Evolutionary conservation across 2,797 vertebrate species (phyloP), one percentile per base, ranked within the genome.

Genomic region (Acridotheres tristis): DNA sequence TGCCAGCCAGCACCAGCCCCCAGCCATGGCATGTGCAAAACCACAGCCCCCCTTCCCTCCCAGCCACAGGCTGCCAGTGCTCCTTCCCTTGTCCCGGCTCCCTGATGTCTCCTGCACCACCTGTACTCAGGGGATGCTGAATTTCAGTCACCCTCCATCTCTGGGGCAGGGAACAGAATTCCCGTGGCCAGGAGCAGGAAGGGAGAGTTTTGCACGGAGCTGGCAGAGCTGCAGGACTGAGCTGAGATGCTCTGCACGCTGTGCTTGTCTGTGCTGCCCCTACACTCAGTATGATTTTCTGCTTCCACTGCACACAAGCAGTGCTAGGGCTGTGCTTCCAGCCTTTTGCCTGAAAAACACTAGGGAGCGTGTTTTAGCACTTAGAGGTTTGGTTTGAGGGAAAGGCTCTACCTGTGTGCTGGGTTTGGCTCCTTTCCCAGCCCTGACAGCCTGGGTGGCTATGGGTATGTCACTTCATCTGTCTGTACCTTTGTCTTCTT

Each of bases 21-120:
- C 29, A 25, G 18, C 32, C 0, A 0, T 0, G 0, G 27, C 29
- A 19, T 2, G 25, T 47, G 55, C 62, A 25, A n/a, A 74, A 36
- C 3, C 7, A 10, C 19, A 78, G 40, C 29, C 29, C 10, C 8
- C 13, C 42, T 32, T 53, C 45, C 17, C 12, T 55, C 18, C 14
- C 48, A n/a, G 50, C 16, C 21, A 53, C 54, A 34, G 74, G 25
- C 17, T 74, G 42, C 36, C 87, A 40, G 25, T 0, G 7, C 21
- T 75, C 45, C 66, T 48, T 48, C 61, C n/a, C 51, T 50, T 85
- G 50, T 16, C 72, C 68, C 2, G 2, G 30, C 10, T 88, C 36
- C 36, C 48, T 67, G 25, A 10, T 65, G 29, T 61, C 71, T 71
- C 48, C 59, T 23, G 83, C 16, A 23, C 20, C 47, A 19, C 23